Conservation (phyloP, 2,113 vertebrate species). For the Paedocypris sp. region DNA sequence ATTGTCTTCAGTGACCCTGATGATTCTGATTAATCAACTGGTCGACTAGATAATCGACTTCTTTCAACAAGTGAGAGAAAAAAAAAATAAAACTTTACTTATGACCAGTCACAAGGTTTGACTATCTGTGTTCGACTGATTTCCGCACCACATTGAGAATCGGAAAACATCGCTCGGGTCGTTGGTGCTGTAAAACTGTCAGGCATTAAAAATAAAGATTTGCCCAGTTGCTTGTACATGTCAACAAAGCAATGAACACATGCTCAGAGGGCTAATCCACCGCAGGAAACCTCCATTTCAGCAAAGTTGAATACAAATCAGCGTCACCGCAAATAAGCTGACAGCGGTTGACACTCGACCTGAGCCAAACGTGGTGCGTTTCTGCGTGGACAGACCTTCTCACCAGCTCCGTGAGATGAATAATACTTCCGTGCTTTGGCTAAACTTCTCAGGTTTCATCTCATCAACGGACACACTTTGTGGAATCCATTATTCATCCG, state of each 20-base stretch:
- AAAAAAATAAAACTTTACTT: too few relatives aligned
- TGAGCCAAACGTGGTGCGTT: conserved; percentile 10
- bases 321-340: conserved; percentile 19
- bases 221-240: conserved; percentile 49
- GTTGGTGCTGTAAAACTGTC: conserved; percentile 42
- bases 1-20: too few relatives aligned
- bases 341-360: conserved; percentile 10
- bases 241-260: conserved; percentile 56
- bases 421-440: too few relatives aligned
- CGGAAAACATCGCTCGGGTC: neutral
- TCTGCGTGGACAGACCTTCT: conserved; percentile 1
- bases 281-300: conserved; percentile 3
- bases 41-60: too few relatives aligned
- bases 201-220: conserved; percentile 50
- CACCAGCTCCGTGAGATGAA: too few relatives aligned
- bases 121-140: too few relatives aligned
- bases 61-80: too few relatives aligned
- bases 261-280: conserved; percentile 28
- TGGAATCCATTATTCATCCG: too few relatives aligned
- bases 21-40: too few relatives aligned
- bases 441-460: too few relatives aligned
- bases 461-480: too few relatives aligned
- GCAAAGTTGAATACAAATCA: conserved; percentile 6
- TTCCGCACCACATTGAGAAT: neutral
- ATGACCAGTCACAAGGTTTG: too few relatives aligned